These are phyloP conservation scores for Pempheris klunzingeri DNA, from an alignment of 2,797 vertebrate species.

Conservation along the genomic window DNA sequence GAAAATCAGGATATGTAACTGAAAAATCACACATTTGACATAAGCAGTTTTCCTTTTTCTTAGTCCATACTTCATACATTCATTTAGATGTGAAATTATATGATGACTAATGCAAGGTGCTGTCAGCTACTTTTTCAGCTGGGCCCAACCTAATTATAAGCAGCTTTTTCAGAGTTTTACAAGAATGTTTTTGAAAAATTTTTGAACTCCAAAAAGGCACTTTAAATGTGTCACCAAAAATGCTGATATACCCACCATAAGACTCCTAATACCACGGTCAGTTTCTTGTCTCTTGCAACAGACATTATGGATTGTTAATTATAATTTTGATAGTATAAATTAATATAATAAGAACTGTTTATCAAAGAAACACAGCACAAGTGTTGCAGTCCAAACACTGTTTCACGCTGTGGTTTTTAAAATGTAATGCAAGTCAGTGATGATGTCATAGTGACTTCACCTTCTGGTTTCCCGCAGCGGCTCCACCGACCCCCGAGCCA, in stretches of 20 bases:
- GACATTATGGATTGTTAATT: not conserved
- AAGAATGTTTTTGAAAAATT: too few relatives aligned
- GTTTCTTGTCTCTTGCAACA: not conserved
- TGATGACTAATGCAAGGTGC: too few relatives aligned
- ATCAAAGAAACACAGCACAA: not conserved
- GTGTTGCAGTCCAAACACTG: not conserved
- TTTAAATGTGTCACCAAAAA: too few relatives aligned
- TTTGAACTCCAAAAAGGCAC: too few relatives aligned
- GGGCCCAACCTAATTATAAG: not conserved
- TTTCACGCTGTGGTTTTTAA: not conserved
- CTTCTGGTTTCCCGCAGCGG: conserved; percentile 66
- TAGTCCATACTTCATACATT: not conserved
- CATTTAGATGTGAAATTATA: too few relatives aligned
- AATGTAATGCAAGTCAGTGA: not conserved
- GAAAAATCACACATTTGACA: not conserved
- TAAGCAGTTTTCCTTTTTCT: not conserved
- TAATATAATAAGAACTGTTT: not conserved
- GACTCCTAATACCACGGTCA: too few relatives aligned
- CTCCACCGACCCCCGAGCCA: conserved; percentile 65
- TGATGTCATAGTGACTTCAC: conserved; percentile 61
- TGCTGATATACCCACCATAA: too few relatives aligned
- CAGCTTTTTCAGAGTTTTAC: not conserved
- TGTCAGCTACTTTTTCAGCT: too few relatives aligned
- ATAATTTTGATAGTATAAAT: not conserved
- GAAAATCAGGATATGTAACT: not conserved